These are phyloP conservation scores for Psittacula cyanocephala DNA, from an alignment of 2,113 vertebrate species.

Conservation along the genomic window DNA sequence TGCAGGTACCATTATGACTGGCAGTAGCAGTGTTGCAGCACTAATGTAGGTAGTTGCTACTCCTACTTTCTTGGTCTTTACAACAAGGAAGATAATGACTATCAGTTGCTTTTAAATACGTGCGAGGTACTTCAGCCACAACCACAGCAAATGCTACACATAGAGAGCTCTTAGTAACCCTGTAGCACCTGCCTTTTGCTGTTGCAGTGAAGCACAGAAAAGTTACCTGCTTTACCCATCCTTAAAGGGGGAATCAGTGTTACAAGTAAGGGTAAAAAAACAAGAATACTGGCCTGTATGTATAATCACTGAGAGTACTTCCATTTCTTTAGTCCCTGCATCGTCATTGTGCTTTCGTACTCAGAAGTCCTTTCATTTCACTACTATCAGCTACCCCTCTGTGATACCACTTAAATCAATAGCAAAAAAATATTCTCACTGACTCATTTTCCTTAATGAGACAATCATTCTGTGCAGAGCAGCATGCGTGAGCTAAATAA, in stretches of 20 bases:
- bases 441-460: constrained; percentile 14
- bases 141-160: rapidly evolving
- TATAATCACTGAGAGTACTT: not conserved
- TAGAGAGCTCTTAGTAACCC: not conserved
- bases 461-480: not conserved
- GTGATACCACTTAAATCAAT: not conserved
- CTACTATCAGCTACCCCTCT: not conserved
- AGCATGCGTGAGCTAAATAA: not conserved
- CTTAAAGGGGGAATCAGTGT: not conserved
- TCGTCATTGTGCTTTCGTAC: not conserved
- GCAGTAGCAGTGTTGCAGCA: not conserved
- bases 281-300: not conserved
- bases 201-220: not conserved
- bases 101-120: not conserved
- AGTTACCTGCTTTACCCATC: not conserved
- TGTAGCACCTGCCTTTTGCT: not conserved
- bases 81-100: not conserved
- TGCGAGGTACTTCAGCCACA: not conserved
- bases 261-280: not conserved
- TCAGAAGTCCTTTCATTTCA: not conserved
- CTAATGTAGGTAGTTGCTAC: not conserved
- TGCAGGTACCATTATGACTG: not conserved
- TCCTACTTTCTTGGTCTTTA: not conserved
- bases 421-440: not conserved
- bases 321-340: not conserved